Percentiles rank a stretch among this genome's conserved stretches.
phyloP scores from a whole-genome alignment of 2,113 vertebrate species.

The Xenopus tropicalis region UCB_Xtro_10.0 CM004449.2:107557501-107558000 shows the following conservation, averaged over 20 bases:
- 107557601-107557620: neutral
- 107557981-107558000: conserved; percentile 78
- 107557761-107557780: too few relatives aligned
- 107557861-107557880: conserved; percentile 21
- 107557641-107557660: neutral
- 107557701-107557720: neutral
- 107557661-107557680: neutral
- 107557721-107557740: neutral
- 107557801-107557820: neutral
- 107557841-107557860: neutral
- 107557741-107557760: neutral
- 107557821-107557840: neutral
- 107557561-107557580: neutral
- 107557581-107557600: too few relatives aligned
- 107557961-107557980: conserved; percentile 57
- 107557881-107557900: conserved; percentile 55
- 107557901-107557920: conserved; percentile 49
- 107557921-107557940: conserved; percentile 34
- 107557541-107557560: neutral
- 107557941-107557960: conserved; percentile 42
- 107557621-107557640: too few relatives aligned
- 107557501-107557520: neutral
- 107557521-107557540: neutral
- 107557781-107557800: neutral
- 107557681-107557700: too few relatives aligned